phyloP scores from a whole-genome alignment of 2,113 vertebrate genomes.

The Calypte anna region DNA sequence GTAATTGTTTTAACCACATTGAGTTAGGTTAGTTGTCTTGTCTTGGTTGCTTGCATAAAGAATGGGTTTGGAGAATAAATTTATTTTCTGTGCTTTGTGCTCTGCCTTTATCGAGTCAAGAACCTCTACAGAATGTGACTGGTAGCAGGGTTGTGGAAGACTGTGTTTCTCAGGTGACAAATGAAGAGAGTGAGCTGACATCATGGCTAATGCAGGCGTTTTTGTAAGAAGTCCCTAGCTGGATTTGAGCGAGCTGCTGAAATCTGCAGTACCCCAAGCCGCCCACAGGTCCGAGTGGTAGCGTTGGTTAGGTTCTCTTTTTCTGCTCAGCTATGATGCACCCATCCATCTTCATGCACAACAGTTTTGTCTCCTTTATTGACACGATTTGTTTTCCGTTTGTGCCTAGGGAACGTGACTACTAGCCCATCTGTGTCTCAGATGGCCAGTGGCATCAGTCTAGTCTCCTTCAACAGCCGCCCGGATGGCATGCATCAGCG shows the following conservation, averaged over 20 bases:
- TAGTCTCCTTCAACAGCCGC: conserved; percentile 92
- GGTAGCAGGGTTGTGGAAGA: not conserved
- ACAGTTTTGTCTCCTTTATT: conserved; percentile 22
- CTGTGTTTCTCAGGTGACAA: not conserved
- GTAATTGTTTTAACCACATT: not conserved
- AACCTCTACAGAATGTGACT: not conserved
- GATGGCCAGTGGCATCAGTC: conserved; percentile 91
- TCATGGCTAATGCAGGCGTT: not conserved
- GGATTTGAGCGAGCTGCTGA: not conserved
- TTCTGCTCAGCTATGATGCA: not conserved
- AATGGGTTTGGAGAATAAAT: not conserved
- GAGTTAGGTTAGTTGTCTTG: not conserved
- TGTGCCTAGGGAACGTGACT: conserved; percentile 86
- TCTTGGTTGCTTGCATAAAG: not conserved
- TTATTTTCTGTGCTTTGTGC: rapidly evolving
- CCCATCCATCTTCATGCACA: not conserved
- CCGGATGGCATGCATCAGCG: conserved; percentile 95
- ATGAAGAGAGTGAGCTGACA: not conserved
- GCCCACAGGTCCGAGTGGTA: not conserved
- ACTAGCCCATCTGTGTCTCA: conserved; percentile 89
- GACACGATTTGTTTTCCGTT: conserved; percentile 67
- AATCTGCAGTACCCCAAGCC: not conserved
- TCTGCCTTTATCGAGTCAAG: not conserved
- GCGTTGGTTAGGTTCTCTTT: not conserved
- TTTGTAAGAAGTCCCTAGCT: not conserved